These are phyloP conservation scores for Troilus luridus DNA, from an alignment of 2,888 invertebrate genomes.

Conservation along the genomic window DNA sequence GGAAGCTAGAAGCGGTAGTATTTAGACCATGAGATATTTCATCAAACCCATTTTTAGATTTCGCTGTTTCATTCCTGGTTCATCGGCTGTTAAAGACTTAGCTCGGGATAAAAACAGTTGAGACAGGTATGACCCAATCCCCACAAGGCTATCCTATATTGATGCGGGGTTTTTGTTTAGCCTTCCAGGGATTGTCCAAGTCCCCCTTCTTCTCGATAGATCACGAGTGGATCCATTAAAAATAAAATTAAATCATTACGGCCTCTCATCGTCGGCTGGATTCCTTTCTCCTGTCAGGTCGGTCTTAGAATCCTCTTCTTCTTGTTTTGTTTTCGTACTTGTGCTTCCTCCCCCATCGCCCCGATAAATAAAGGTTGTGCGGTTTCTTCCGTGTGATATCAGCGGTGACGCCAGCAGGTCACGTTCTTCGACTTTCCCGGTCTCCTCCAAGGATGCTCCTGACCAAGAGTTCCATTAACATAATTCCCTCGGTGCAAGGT, in stretches of 20 bases:
- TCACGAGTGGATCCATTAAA: background rate
- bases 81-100: background rate
- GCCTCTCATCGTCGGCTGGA: background rate
- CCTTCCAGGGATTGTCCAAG: background rate
- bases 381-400: slow-evolving; percentile 41
- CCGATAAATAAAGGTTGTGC: slow-evolving; percentile 33
- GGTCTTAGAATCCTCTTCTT: background rate
- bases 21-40: background rate
- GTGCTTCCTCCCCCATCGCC: background rate
- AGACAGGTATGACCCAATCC: background rate
- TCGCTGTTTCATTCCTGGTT: background rate
- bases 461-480: slow-evolving; percentile 41
- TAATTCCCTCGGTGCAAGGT: slow-evolving; percentile 44
- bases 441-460: slow-evolving; percentile 25
- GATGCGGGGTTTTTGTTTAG: background rate
- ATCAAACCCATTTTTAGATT: background rate
- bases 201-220: background rate
- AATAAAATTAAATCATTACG: slow-evolving; percentile 24
- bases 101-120: background rate
- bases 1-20: background rate
- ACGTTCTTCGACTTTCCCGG: slow-evolving; percentile 35
- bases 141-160: background rate
- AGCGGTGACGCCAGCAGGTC: slow-evolving; percentile 41
- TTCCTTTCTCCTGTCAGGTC: slow-evolving; percentile 1
- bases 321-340: background rate